Evolutionary conservation across 2,797 vertebrate genomes (phyloP).

Genomic region (Microchirus variegatus): DNA sequence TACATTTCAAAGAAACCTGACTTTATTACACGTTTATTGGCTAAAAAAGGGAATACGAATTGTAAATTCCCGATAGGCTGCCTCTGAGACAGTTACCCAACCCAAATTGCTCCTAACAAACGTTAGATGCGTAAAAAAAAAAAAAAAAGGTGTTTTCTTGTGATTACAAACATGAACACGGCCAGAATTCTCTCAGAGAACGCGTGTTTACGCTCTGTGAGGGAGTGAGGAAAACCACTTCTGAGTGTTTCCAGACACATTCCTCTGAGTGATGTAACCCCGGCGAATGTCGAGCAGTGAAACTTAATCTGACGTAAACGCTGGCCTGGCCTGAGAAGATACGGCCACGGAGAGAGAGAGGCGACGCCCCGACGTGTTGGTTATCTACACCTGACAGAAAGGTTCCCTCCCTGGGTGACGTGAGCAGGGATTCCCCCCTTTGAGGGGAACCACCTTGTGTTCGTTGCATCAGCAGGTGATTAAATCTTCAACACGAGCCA

Average conservation of each 20-base stretch:
- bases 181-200: too few relatives aligned
- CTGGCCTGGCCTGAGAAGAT: slow-evolving; percentile 58
- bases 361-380: slow-evolving; percentile 33
- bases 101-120: too few relatives aligned
- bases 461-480: neutral
- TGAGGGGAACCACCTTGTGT: neutral
- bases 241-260: slow-evolving; percentile 13
- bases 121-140: too few relatives aligned
- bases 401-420: slow-evolving; percentile 43
- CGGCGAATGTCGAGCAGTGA: too few relatives aligned
- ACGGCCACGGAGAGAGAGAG: slow-evolving; percentile 3
- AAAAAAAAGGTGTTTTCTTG: too few relatives aligned
- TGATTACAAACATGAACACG: too few relatives aligned
- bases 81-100: too few relatives aligned
- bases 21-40: too few relatives aligned
- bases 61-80: too few relatives aligned
- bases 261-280: slow-evolving; percentile 44
- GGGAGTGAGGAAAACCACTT: too few relatives aligned
- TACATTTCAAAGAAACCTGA: too few relatives aligned
- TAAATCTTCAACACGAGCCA: neutral
- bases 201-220: neutral
- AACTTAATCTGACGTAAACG: neutral
- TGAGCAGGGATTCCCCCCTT: slow-evolving; percentile 67
- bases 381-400: slow-evolving; percentile 53
- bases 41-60: too few relatives aligned